Conservation (phyloP, 2,888 invertebrate species). For the Melipona bicolor region DNA sequence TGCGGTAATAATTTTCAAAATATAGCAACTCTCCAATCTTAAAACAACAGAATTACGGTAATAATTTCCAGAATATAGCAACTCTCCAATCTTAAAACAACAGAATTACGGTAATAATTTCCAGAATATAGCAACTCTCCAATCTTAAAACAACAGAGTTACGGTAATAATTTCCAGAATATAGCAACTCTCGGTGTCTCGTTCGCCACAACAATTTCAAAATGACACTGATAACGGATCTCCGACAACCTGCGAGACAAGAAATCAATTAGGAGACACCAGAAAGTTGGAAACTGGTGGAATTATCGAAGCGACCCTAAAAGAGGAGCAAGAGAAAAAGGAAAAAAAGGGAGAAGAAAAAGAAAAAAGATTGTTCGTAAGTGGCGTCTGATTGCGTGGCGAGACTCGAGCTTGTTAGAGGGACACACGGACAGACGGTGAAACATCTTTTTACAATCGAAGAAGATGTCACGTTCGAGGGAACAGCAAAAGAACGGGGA, state of each 20-base stretch:
- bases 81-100: too few relatives aligned
- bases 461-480: slow-evolving; percentile 42
- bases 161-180: too few relatives aligned
- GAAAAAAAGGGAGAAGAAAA: too few relatives aligned
- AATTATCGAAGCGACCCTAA: not conserved
- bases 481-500: slow-evolving; percentile 18
- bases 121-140: too few relatives aligned
- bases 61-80: too few relatives aligned
- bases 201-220: too few relatives aligned
- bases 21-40: too few relatives aligned
- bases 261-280: not conserved
- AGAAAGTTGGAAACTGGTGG: not conserved
- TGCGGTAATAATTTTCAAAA: too few relatives aligned
- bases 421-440: not conserved
- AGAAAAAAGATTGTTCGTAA: not conserved
- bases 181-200: too few relatives aligned
- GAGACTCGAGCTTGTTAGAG: slow-evolving; percentile 36
- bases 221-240: not conserved
- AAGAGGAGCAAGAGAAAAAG: not conserved
- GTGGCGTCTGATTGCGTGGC: not conserved
- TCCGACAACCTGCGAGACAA: not conserved
- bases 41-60: too few relatives aligned
- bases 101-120: too few relatives aligned
- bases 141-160: too few relatives aligned
- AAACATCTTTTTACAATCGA: slow-evolving; percentile 29